Conservation (phyloP, 92 coral and sea anemone species). For the Desmophyllum pertusum region DNA sequence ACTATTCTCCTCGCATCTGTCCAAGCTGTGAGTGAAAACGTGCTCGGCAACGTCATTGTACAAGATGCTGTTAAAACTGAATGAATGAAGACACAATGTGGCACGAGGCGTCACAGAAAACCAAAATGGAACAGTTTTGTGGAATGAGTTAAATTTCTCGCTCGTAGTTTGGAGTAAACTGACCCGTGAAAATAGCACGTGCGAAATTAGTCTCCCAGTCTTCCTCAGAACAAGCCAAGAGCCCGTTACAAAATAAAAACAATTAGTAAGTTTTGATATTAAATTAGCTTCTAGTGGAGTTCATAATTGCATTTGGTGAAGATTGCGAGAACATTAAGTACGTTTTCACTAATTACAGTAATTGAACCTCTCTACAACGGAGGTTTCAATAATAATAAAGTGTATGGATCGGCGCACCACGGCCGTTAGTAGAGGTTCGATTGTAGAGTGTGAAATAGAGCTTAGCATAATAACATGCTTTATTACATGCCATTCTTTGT, state of each 20-base stretch:
- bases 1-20: constrained; percentile 37
- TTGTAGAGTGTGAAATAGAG: background rate
- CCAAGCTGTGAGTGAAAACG: constrained; percentile 49
- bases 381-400: no score
- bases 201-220: background rate
- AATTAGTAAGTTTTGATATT: background rate
- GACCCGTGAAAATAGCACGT: background rate
- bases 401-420: no score
- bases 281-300: background rate
- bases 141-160: background rate
- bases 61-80: background rate
- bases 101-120: background rate
- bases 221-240: background rate
- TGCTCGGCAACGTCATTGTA: no score
- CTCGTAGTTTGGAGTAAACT: background rate
- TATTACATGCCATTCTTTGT: no score
- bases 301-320: background rate
- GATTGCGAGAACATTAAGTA: background rate
- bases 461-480: background rate
- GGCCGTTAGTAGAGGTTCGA: no score
- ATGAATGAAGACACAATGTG: background rate
- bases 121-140: background rate
- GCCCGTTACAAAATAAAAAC: background rate
- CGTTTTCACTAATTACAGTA: background rate
- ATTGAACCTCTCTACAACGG: no score